Conservation (phyloP, 2,113 vertebrate genomes). For the Monopterus albus region DNA sequence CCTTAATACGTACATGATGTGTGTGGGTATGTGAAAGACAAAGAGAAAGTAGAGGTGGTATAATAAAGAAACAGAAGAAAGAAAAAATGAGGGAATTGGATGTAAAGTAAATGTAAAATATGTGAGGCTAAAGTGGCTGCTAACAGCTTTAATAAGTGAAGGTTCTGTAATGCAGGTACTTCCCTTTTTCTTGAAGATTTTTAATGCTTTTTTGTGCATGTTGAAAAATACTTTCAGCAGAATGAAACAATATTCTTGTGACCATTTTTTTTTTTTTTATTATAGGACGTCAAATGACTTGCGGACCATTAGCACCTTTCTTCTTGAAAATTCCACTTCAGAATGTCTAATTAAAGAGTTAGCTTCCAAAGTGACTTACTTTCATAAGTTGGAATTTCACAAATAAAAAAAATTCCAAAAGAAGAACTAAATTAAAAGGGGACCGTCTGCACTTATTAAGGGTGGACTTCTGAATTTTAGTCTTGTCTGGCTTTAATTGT, state of each 20-base stretch:
- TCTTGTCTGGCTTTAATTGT: no score
- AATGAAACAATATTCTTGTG: constrained; percentile 6
- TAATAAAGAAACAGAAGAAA: constrained; percentile 14
- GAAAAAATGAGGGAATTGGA: constrained; percentile 20
- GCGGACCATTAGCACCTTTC: constrained; percentile 11
- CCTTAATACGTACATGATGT: neutral
- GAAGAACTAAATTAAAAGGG: no score
- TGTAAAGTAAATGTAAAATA: constrained; percentile 23
- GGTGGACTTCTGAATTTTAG: no score
- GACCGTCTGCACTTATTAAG: no score
- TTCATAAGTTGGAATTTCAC: neutral
- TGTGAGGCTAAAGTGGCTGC: constrained; percentile 1
- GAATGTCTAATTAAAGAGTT: constrained; percentile 13
- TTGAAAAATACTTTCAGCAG: constrained; percentile 3
- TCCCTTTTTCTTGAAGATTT: neutral
- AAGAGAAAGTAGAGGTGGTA: neutral
- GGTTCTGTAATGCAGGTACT: neutral
- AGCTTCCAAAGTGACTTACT: constrained; percentile 29
- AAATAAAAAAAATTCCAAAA: neutral
- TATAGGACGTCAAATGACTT: constrained; percentile 24
- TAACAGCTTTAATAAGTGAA: constrained; percentile 21
- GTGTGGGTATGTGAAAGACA: constrained; percentile 2
- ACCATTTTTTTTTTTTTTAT: constrained; percentile 11
- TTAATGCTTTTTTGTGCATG: neutral
- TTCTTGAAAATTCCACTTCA: constrained; percentile 1